Evolutionary conservation across 2,888 invertebrate species (phyloP).

Genomic region (Drosophila putrida): DNA sequence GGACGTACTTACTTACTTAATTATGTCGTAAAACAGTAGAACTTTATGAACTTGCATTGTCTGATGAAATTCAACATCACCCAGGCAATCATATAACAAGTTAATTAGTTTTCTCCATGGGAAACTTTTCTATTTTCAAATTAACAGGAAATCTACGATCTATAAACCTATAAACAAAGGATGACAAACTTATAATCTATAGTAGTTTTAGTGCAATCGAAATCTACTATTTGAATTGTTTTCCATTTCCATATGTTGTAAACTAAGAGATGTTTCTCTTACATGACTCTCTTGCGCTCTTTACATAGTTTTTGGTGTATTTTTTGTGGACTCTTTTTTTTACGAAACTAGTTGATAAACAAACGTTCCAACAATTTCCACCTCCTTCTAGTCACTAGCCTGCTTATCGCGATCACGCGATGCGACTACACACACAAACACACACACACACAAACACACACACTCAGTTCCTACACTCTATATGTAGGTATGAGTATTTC

Average conservation of each 20-base stretch:
- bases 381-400: constrained; percentile 11
- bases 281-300: constrained; percentile 23
- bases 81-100: neutral
- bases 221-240: no score
- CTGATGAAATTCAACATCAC: constrained; percentile 3
- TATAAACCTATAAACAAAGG: no score
- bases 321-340: constrained; percentile 3
- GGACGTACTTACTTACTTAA: neutral
- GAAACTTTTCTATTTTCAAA: no score
- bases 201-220: no score
- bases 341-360: constrained; percentile 36
- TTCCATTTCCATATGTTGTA: neutral
- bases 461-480: neutral
- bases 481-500: constrained; percentile 1
- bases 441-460: neutral
- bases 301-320: constrained; percentile 2
- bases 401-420: constrained; percentile 59
- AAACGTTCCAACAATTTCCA: constrained; percentile 18
- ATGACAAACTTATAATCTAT: no score
- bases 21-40: neutral
- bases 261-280: constrained; percentile 8
- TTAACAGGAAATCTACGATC: no score
- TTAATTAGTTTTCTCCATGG: no score
- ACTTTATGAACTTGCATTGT: neutral
- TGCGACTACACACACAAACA: constrained; percentile 17